phyloP scores from a whole-genome alignment of 1,140 invertebrate species.

The Bombus haemorrhoidalis region DNA sequence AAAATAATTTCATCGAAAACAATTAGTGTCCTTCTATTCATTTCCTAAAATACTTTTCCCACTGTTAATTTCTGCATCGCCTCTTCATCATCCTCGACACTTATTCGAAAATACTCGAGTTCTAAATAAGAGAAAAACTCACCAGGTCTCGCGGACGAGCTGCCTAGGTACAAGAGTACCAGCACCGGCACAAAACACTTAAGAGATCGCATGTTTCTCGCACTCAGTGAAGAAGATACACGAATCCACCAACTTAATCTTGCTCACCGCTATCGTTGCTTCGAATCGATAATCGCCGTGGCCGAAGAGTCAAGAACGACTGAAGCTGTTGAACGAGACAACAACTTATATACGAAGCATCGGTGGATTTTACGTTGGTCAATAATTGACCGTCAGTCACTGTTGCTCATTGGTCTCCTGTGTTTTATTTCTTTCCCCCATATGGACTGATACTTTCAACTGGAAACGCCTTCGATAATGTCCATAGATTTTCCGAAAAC shows the following conservation, averaged over 20 bases:
- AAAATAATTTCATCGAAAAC: background rate
- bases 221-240: conserved; percentile 23
- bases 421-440: background rate
- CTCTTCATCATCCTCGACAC: too few relatives aligned
- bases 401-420: background rate
- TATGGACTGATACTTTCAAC: background rate
- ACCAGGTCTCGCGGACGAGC: conserved; percentile 66
- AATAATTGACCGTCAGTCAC: conserved; percentile 60
- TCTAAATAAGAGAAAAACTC: conserved; percentile 35
- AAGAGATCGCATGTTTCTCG: conserved; percentile 59
- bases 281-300: conserved; percentile 34
- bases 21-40: background rate
- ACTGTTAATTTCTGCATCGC: background rate
- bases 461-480: background rate
- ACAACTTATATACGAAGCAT: conserved; percentile 74
- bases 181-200: conserved; percentile 71
- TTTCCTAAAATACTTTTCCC: background rate
- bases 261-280: background rate
- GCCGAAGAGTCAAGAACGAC: conserved; percentile 70
- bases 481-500: background rate
- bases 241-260: background rate
- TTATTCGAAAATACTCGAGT: background rate
- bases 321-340: conserved; percentile 66
- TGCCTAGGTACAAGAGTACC: conserved; percentile 61
- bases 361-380: conserved; percentile 52